Base-by-base conservation (phyloP, 53 echinoderm and acorn worm species). In the Patiria pectinifera region DNA sequence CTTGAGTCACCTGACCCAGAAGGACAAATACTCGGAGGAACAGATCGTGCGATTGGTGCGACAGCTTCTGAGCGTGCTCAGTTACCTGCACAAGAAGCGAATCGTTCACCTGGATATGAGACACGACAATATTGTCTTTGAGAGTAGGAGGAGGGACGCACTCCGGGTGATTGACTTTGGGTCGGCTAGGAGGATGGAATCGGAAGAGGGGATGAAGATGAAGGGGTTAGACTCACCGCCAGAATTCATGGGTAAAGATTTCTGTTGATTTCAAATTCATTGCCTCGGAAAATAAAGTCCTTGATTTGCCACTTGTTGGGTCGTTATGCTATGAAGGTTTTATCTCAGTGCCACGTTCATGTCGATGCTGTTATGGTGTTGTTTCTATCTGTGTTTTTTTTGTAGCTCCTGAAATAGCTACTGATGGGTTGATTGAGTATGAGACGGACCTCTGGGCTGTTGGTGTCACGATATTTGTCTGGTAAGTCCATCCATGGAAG, bases 401-500 rank as follows among this genome's bases (percentile, higher is more conserved):
- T 24, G 24, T 19, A 96, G 96, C 96, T 63, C 97, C 97, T 93
- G 97, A 97, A 82, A 88, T 96, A 25, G 94, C 91, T 44, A 88
- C 94, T 61, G 96, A 94, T 87, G 93, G 93, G 11, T 83, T 84
- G 23, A 93, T 95, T 35, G 96, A 96, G 86, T 96, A 91, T 93
- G 96, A 94, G 85, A 95, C 97, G 21, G 97, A 97, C 89, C 92
- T 96, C 13, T 97, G 97, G 97, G 82, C 96, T 43, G 53, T 97
- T 21, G 97, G 97, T 0, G 95, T 97, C 11, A 71, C 96, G 82
- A 84, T 93, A 4, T 97, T 97, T 81, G 95, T 93, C 19, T 96
- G 96, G 97, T 97, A 84, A 96, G 96, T 91, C n/a, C 45, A 69
- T 47, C 45, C 60, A 4, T 12, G 7, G 21, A 44, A 71, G 21